Percentiles rank a stretch among this genome's conserved stretches.
These are phyloP conservation scores for Byasa hedistus DNA, from an alignment of 2,888 invertebrate genomes.

Conservation along the genomic window DNA sequence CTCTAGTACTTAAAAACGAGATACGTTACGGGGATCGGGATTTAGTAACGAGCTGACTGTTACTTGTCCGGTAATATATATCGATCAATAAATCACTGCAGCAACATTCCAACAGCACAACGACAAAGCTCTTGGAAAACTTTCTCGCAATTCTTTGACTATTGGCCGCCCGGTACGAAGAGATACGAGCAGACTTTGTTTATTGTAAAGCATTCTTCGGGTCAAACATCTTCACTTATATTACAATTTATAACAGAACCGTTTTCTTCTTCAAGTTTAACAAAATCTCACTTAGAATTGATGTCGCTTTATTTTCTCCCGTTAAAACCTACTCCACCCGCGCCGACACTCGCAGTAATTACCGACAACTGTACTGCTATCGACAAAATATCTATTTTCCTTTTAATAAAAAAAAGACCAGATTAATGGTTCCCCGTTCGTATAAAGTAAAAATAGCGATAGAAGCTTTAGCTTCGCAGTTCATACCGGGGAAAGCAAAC, in stretches of 20 bases:
- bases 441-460: slow-evolving; percentile 3
- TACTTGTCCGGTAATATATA: too few relatives aligned
- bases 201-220: not conserved
- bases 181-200: too few relatives aligned
- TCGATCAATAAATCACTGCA: too few relatives aligned
- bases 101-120: too few relatives aligned
- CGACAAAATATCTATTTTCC: slow-evolving; percentile 19
- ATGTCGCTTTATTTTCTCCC: not conserved
- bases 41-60: not conserved
- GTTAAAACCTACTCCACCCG: not conserved
- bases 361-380: slow-evolving; percentile 10
- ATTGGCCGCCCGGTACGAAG: too few relatives aligned
- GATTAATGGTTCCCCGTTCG: slow-evolving; percentile 20
- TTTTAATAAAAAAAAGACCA: slow-evolving; percentile 9
- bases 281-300: not conserved
- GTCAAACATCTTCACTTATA: not conserved
- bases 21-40: not conserved
- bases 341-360: not conserved
- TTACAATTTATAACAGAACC: not conserved
- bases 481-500: slow-evolving; percentile 11
- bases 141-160: too few relatives aligned
- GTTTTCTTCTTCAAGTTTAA: not conserved
- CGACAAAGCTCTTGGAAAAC: too few relatives aligned
- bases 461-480: slow-evolving; percentile 1
- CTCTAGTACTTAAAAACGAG: not conserved